These are phyloP conservation scores for Xanthia icteritia DNA, from an alignment of 2,888 invertebrate species.

Conservation along the genomic window DNA sequence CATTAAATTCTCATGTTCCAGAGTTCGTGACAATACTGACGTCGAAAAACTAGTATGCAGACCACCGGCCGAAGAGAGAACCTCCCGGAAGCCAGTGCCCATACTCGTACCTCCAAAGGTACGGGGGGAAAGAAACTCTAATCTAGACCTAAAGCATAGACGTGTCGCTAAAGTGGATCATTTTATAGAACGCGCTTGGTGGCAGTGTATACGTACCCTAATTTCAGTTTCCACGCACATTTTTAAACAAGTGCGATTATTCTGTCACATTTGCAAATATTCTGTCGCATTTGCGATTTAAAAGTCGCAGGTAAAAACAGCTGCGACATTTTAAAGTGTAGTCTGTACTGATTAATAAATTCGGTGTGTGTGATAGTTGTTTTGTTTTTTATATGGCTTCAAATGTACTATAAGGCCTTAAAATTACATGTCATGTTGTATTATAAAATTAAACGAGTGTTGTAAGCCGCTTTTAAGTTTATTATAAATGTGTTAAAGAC, in stretches of 20 bases:
- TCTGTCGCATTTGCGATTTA: slow-evolving; percentile 6
- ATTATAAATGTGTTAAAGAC: neutral
- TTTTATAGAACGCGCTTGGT: slow-evolving; percentile 76
- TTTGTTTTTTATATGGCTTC: slow-evolving; percentile 45
- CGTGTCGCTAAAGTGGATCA: slow-evolving; percentile 72
- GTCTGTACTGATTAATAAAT: slow-evolving; percentile 45
- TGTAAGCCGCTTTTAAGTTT: slow-evolving; percentile 8
- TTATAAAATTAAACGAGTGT: slow-evolving; percentile 28
- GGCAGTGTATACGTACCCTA: slow-evolving; percentile 81
- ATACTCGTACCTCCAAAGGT: slow-evolving; percentile 75
- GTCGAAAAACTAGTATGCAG: slow-evolving; percentile 94
- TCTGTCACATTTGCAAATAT: slow-evolving; percentile 16
- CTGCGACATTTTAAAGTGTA: slow-evolving; percentile 34
- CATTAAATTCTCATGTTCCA: slow-evolving; percentile 83
- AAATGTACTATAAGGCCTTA: slow-evolving; percentile 57
- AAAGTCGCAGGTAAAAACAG: slow-evolving; percentile 18
- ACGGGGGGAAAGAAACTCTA: slow-evolving; percentile 88
- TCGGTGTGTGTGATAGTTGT: slow-evolving; percentile 49
- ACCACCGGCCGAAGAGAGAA: slow-evolving; percentile 82
- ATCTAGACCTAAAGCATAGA: slow-evolving; percentile 77
- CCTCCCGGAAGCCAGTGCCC: slow-evolving; percentile 79
- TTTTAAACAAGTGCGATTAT: slow-evolving; percentile 20
- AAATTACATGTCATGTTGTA: slow-evolving; percentile 52
- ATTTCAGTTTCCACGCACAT: slow-evolving; percentile 47
- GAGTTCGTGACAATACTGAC: slow-evolving; percentile 96